Conservation (phyloP, 2,888 invertebrate genomes). For the Coenonympha glycerion region DNA sequence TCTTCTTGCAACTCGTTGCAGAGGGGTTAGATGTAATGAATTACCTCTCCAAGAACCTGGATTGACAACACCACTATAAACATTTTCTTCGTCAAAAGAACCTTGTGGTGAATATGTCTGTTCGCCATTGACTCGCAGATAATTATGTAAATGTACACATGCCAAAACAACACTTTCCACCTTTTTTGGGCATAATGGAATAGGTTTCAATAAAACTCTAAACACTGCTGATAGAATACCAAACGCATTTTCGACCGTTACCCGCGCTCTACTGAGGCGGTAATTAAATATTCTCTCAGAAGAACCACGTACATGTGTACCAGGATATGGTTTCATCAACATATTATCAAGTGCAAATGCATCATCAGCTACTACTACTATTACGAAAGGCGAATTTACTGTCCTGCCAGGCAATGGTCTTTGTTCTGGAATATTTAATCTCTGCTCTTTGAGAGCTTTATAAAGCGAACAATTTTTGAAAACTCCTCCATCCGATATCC, state of each 20-base stretch:
- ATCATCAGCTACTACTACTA: background rate
- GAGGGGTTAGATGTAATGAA: too few relatives aligned
- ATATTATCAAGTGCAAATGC: background rate
- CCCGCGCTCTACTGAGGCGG: background rate
- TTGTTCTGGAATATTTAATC: background rate
- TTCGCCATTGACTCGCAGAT: too few relatives aligned
- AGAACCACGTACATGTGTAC: background rate
- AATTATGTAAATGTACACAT: background rate
- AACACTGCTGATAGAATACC: background rate
- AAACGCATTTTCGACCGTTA: background rate
- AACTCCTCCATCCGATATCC: constrained; percentile 15
- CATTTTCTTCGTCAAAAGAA: too few relatives aligned
- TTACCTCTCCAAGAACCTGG: too few relatives aligned
- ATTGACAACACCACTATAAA: too few relatives aligned
- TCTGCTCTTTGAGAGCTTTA: background rate
- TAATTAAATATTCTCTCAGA: background rate
- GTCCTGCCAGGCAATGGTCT: too few relatives aligned
- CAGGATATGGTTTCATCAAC: background rate
- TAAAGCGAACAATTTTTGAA: constrained; percentile 3
- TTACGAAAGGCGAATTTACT: background rate
- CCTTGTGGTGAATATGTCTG: too few relatives aligned
- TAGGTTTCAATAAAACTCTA: background rate
- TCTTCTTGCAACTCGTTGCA: too few relatives aligned
- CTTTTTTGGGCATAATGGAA: background rate
- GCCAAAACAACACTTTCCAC: background rate